Base-by-base conservation (phyloP, 2,113 vertebrate genomes). In the Cervus canadensis region DNA sequence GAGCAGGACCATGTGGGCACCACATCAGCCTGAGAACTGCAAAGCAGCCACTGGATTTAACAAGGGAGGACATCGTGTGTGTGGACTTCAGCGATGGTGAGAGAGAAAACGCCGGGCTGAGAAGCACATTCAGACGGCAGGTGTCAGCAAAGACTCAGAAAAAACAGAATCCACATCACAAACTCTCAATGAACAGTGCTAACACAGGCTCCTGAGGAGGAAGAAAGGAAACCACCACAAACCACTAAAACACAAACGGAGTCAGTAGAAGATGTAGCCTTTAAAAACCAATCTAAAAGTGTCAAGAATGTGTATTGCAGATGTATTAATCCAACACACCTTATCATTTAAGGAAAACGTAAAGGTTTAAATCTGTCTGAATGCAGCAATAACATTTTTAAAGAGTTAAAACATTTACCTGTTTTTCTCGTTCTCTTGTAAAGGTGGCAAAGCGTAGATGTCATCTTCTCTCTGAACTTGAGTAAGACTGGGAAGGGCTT, bases 391-490 rank as follows among this genome's bases (percentile, higher is more conserved):
- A 67, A 48, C 36, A 87, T 52, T 94, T 83, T 86, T 48, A 57
- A 81, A 52, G 6, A 89, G 50, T 78, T 60, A 54, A 59, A 92
- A 50, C 78, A 95, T 96, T 98, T 97, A 99, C 99, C 99, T 99
- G 74, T 99, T 99, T 97, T 98, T 99, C 43, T 99, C 99, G 93
- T 99, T 99, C 28, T 99, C 97, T 95, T 99, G 98, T 97, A 99
- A 99, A 62, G 99, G 98, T 17, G 99, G 99, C 10, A 99, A 98
- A 84, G 98, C 98, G 60, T 99, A 99, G 40, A 99, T 99, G 97
- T 99, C 99, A 81, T 99, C 99, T 98, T 99, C 99, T 98, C 99
- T 99, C 89, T 91, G 99, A 97, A 99, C 99, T 11, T 98, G 98
- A 23, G 99, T 99, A 93, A 99, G 98, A 98, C 99, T 99, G 40